Percentiles rank a stretch among this genome's conserved stretches.
These are phyloP conservation scores for Leptodactylus fuscus DNA, from an alignment of 2,113 vertebrate species.

Conservation along the genomic window DNA sequence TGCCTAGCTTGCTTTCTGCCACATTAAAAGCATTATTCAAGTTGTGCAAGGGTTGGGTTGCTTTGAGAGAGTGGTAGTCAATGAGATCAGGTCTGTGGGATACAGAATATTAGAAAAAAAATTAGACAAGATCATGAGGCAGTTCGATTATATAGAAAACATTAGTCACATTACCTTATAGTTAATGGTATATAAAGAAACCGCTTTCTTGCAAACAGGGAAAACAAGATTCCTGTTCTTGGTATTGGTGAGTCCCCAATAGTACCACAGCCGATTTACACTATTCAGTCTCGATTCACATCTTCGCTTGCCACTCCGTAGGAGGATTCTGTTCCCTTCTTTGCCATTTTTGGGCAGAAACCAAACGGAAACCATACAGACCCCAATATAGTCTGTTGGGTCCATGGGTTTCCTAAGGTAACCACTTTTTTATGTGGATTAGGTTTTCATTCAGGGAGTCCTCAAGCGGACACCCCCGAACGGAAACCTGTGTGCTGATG, in stretches of 20 bases:
- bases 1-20: slow-evolving; percentile 83
- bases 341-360: too few species aligned
- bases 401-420: too few species aligned
- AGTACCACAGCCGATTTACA: neutral
- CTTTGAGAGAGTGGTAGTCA: slow-evolving; percentile 75
- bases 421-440: too few species aligned
- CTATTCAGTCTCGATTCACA: too few species aligned
- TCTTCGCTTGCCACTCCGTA: too few species aligned
- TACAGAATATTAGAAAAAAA: neutral
- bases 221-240: neutral
- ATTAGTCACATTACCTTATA: neutral
- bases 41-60: slow-evolving; percentile 72
- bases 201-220: neutral
- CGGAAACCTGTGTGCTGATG: too few species aligned
- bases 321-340: too few species aligned
- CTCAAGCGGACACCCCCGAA: too few species aligned
- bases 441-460: too few species aligned
- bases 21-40: slow-evolving; percentile 80
- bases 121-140: neutral
- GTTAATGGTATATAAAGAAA: neutral
- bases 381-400: too few species aligned
- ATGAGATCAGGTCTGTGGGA: slow-evolving; percentile 85
- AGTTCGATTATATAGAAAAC: neutral
- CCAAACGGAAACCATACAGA: too few species aligned
- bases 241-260: neutral